Conservation (phyloP, 2,888 invertebrate genomes). For the Agrochola lychnidis region DNA sequence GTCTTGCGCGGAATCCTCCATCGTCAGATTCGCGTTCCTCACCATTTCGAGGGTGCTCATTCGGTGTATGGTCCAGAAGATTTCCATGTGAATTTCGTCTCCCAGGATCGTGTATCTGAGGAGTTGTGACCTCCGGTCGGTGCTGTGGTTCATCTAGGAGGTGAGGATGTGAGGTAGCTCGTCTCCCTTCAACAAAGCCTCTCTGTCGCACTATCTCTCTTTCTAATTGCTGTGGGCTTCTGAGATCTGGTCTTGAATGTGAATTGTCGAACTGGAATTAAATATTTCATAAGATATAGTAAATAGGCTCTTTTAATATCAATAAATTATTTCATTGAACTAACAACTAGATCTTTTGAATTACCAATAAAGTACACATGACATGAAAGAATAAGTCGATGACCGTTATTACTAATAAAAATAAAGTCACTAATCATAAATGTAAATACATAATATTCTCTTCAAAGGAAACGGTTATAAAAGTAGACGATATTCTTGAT, state of each 20-base stretch:
- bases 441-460: slow-evolving; percentile 30
- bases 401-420: slow-evolving; percentile 33
- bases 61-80: slow-evolving; percentile 85
- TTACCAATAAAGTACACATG: neutral
- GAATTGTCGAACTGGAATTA: slow-evolving; percentile 85
- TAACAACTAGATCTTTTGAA: slow-evolving; percentile 2
- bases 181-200: slow-evolving; percentile 89
- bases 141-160: slow-evolving; percentile 88
- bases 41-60: slow-evolving; percentile 77
- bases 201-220: slow-evolving; percentile 90
- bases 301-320: neutral
- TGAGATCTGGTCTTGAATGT: slow-evolving; percentile 87
- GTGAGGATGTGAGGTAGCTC: slow-evolving; percentile 93
- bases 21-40: slow-evolving; percentile 91
- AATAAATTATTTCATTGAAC: neutral
- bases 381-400: slow-evolving; percentile 26
- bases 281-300: slow-evolving; percentile 1
- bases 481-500: slow-evolving; percentile 34
- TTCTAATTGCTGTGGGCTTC: slow-evolving; percentile 92
- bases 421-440: slow-evolving; percentile 6
- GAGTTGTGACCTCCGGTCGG: slow-evolving; percentile 81
- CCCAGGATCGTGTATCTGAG: slow-evolving; percentile 83
- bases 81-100: slow-evolving; percentile 92
- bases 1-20: slow-evolving; percentile 90
- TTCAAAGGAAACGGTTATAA: slow-evolving; percentile 49